Base-by-base conservation (phyloP, 2,888 invertebrate species). In the Leuctra nigra region DNA sequence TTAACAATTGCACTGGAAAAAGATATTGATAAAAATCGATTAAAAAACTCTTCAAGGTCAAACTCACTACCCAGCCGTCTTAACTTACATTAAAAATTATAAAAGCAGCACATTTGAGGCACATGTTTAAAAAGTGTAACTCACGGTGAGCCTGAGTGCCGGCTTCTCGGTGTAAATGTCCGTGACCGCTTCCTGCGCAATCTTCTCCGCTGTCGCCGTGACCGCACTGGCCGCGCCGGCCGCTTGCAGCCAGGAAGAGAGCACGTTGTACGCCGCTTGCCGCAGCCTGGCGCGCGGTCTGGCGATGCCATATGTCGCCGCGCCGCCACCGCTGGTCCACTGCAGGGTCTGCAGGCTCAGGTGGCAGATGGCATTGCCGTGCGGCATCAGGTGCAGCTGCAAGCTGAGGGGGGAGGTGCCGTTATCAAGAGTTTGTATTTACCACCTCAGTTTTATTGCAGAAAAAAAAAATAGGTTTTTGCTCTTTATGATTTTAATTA, bases 211-310 rank as follows among this genome's bases (percentile, higher is more conserved):
- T 2, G 44, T 9, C 22, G 25, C 25, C 24, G 59, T 59, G 13
- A 57, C 60, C 20, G 53, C 48, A 41, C 61, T 60, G 33, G 59
- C 59, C 35, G 54, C 44, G 4, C 38, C 50, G 13, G 60, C 48
- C 11, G 39, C 33, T 25, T 35, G 44, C 14, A 61, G 52, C 62
- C 62, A 62, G 11, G 54, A n/a, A 2, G 18, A 14, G 22, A 62
- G 54, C 13, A 53, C 39, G 6, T 44, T 39, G 24, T 48, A 59
- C 1, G 60, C 61, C 22, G 58, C 52, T 4, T 46, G 55, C 14
- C 61, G 56, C n/a, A 61, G 33, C 33, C 22, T 29, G 50, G 55
- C 46, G 57, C 57, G 59, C 24, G 61, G 59, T 18, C 56, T 56
- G 25, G 52, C 41, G 18, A 56, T n/a, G 33, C 57, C 55, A 41